These are phyloP conservation scores for Cichlasoma orientale DNA, from an alignment of 2,797 vertebrate species.

Conservation along the genomic window DNA sequence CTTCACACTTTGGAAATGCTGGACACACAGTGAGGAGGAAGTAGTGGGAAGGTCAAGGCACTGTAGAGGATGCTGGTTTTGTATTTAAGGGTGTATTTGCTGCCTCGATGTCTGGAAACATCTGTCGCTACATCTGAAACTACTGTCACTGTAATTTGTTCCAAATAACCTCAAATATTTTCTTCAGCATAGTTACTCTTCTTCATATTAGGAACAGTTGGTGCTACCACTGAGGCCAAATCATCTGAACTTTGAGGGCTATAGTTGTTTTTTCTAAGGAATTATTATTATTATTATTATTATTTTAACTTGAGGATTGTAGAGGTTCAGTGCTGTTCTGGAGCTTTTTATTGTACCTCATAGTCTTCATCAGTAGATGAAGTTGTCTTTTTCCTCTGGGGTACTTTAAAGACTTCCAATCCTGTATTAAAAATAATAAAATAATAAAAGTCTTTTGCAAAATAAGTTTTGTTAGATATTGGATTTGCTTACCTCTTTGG, in stretches of 20 bases:
- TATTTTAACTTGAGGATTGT: background rate
- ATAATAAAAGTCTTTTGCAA: background rate
- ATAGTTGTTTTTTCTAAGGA: background rate
- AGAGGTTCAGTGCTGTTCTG: background rate
- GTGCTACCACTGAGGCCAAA: background rate
- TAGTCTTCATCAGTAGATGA: background rate
- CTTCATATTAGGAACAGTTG: background rate
- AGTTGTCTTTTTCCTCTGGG: background rate
- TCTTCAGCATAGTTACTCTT: background rate
- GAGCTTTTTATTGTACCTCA: background rate
- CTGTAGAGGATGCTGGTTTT: background rate
- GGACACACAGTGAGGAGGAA: background rate
- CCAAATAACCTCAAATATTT: background rate
- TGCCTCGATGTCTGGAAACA: background rate
- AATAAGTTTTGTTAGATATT: background rate
- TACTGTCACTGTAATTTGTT: background rate
- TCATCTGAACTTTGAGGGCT: background rate
- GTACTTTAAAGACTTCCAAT: background rate
- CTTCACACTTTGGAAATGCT: conserved; percentile 23
- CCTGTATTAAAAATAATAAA: no score
- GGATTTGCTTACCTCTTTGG: background rate
- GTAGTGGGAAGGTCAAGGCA: background rate
- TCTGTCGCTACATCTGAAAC: background rate
- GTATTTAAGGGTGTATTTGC: background rate
- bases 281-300: background rate